Percentiles rank a stretch among this genome's conserved stretches.
These are phyloP conservation scores for Coluber constrictor DNA, from an alignment of 2,797 vertebrate species.

Conservation along the genomic window DNA sequence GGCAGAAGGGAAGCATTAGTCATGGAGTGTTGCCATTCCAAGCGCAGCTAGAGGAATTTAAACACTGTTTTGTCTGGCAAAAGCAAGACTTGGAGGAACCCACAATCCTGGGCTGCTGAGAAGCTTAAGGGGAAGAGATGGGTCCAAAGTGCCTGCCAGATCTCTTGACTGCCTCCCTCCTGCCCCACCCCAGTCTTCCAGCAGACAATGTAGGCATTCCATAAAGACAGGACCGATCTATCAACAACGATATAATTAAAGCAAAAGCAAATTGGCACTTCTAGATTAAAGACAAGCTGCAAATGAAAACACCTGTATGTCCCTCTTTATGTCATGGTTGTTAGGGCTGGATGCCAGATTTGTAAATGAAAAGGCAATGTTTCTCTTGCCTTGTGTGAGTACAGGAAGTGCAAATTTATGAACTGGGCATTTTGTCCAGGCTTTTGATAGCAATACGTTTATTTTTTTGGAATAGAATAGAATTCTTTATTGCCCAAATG, in stretches of 20 bases:
- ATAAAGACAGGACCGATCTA: slow-evolving; percentile 71
- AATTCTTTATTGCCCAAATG: too few species aligned
- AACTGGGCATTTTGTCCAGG: slow-evolving; percentile 65
- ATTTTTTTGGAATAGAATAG: too few species aligned
- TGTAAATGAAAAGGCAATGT: slow-evolving; percentile 74
- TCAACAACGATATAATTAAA: slow-evolving; percentile 77
- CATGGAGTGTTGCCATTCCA: not conserved
- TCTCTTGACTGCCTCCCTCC: not conserved
- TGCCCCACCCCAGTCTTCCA: not conserved
- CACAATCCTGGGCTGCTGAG: too few species aligned
- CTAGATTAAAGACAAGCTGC: slow-evolving; percentile 72
- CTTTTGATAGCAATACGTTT: slow-evolving; percentile 58
- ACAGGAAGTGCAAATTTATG: slow-evolving; percentile 69
- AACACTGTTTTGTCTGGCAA: not conserved
- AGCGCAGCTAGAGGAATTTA: not conserved
- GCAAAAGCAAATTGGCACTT: slow-evolving; percentile 74
- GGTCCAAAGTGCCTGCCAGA: not conserved
- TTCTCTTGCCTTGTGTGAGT: slow-evolving; percentile 66
- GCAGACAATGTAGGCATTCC: slow-evolving; percentile 70
- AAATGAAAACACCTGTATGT: slow-evolving; percentile 71
- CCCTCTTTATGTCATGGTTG: slow-evolving; percentile 65
- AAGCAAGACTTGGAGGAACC: too few species aligned
- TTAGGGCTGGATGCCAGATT: slow-evolving; percentile 72
- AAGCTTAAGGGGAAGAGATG: not conserved
- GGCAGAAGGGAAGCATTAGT: not conserved